Evolutionary conservation across 2,888 invertebrate genomes (phyloP), one percentile per base, ranked within the genome.

Genomic region (Cartodere bifasciata): DNA sequence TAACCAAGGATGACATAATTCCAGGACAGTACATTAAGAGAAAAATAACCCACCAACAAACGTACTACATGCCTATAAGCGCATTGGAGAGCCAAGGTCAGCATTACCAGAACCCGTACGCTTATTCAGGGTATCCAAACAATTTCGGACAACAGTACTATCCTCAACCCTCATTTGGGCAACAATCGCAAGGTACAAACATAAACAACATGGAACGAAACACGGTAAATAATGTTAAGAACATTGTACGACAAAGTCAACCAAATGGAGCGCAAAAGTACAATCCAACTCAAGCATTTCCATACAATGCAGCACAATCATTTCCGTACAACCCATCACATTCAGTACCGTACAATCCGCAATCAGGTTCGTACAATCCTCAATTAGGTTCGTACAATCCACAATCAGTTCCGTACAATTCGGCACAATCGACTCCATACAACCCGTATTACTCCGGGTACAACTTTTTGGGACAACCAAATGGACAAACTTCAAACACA

Each of bases 21-120:
- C 51, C 54, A 15, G 55, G 51, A 2, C 55, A 56, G 29, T 48
- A 47, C 15, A 47, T 57, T 9, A 55, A 50, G 36, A 40, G 60
- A 28, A 56, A 57, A 45, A 45, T 59, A n/a, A 52, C 51, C 5
- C 58, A 60, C 34, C 53, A 56, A 30, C 58, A 60, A 41, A 50
- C 51, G 4, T 36, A 52, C 25, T 23, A 55, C 15, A 37, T 53
- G 7, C 49, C 50, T 15, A 44, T n/a, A n/a, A n/a, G n/a, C n/a
- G n/a, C n/a, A n/a, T n/a, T n/a, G n/a, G n/a, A n/a, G n/a, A n/a
- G n/a, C n/a, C n/a, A n/a, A n/a, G n/a, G n/a, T n/a, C n/a, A n/a
- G n/a, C n/a, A n/a, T n/a, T n/a, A n/a, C n/a, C n/a, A n/a, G n/a
- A n/a, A n/a, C n/a, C n/a, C n/a, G n/a, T n/a, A n/a, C n/a, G n/a